Evolutionary conservation across 1,140 invertebrate genomes (phyloP).

Genomic region (Drosophila sp.): DNA sequence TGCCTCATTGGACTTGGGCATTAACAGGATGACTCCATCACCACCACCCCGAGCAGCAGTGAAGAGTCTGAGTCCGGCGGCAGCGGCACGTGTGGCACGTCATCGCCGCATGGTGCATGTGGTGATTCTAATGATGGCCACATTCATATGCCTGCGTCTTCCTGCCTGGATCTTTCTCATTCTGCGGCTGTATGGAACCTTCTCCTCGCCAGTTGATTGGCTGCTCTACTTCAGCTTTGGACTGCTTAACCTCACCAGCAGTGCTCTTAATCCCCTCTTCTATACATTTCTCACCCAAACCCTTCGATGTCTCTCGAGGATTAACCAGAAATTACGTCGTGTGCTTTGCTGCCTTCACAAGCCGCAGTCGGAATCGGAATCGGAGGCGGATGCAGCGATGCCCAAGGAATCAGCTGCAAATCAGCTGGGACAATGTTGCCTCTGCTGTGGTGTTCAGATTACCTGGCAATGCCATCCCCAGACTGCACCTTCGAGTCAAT

Average conservation of each 20-base stretch:
- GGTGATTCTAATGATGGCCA: slow-evolving; percentile 85
- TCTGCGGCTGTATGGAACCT: slow-evolving; percentile 80
- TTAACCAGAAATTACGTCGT: slow-evolving; percentile 40
- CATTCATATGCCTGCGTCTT: slow-evolving; percentile 85
- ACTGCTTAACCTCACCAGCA: slow-evolving; percentile 85
- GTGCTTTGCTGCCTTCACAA: slow-evolving; percentile 11
- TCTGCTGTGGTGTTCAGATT: slow-evolving; percentile 55
- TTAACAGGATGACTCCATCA: background rate
- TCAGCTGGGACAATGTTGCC: background rate
- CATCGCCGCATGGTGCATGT: slow-evolving; percentile 86
- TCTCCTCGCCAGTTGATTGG: slow-evolving; percentile 79
- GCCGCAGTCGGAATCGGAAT: background rate
- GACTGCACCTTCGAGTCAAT: background rate
- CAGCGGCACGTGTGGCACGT: slow-evolving; percentile 75
- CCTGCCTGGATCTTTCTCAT: slow-evolving; percentile 86
- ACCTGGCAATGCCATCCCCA: slow-evolving; percentile 57
- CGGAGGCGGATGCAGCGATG: slow-evolving; percentile 41
- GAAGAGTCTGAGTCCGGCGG: slow-evolving; percentile 29
- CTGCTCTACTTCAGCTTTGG: slow-evolving; percentile 85
- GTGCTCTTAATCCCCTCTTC: slow-evolving; percentile 86
- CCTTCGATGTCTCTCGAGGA: slow-evolving; percentile 59
- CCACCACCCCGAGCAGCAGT: background rate
- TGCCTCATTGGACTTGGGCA: slow-evolving; percentile 33
- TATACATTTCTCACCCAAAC: slow-evolving; percentile 86
- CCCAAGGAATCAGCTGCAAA: slow-evolving; percentile 37